phyloP scores from a whole-genome alignment of 2,113 vertebrate species.

The Crotalus helleri region DNA sequence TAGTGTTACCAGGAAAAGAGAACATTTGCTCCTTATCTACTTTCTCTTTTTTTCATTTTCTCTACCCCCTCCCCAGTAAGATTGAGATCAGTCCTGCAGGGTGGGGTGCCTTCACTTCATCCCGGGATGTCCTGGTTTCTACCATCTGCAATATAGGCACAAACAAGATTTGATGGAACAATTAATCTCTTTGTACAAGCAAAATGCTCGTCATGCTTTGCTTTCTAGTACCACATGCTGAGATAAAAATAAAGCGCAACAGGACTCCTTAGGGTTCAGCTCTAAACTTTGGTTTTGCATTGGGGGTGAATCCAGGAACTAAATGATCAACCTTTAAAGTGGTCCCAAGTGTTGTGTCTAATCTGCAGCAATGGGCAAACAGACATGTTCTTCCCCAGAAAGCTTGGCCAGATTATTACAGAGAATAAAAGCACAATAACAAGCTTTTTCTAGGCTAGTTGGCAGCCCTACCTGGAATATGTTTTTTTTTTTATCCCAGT shows the following conservation, averaged over 20 bases:
- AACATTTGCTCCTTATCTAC: not conserved
- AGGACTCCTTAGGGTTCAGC: not conserved
- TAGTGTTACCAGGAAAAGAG: not conserved
- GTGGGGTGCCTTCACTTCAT: not conserved
- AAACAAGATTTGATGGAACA: not conserved
- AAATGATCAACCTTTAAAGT: not conserved
- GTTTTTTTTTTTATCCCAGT: not conserved
- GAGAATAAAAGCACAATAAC: not conserved
- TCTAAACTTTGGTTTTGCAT: not conserved
- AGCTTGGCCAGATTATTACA: not conserved
- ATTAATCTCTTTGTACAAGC: not conserved
- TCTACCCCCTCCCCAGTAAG: not conserved
- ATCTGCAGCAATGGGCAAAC: not conserved
- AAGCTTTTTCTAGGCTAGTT: not conserved
- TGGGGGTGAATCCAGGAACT: not conserved
- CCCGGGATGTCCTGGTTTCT: not conserved
- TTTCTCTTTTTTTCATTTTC: not conserved
- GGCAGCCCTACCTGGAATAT: not conserved
- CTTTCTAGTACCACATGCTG: not conserved
- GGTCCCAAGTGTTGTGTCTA: not conserved
- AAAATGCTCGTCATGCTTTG: not conserved
- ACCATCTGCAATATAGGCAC: not conserved
- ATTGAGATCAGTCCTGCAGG: not conserved
- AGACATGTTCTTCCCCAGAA: not conserved
- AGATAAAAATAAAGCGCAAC: not conserved